Percentiles rank a stretch among this genome's conserved stretches.
Conservation (phyloP, 2,888 invertebrate species). For the Hyposoter didymator region DNA sequence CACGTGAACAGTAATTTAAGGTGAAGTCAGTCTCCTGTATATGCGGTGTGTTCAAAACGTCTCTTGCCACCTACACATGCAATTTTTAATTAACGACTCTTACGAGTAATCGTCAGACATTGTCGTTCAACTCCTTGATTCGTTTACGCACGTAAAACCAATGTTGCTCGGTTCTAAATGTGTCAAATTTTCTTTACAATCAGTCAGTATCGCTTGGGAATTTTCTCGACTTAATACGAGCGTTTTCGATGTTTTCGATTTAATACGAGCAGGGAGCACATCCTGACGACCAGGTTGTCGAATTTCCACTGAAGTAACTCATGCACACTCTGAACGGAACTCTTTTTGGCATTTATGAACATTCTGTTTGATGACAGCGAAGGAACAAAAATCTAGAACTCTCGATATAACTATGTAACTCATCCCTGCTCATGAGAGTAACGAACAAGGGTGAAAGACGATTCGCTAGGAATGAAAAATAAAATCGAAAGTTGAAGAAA, state of each 20-base stretch:
- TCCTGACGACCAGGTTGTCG: neutral
- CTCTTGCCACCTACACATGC: slow-evolving; percentile 66
- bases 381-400: neutral
- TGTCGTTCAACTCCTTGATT: neutral
- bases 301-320: no score
- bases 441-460: neutral
- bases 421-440: neutral
- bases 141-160: neutral
- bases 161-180: neutral
- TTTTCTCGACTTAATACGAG: no score
- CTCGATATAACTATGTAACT: neutral
- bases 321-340: no score
- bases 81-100: slow-evolving; percentile 64
- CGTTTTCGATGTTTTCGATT: no score
- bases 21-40: slow-evolving; percentile 29
- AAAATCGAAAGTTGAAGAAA: neutral
- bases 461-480: slow-evolving; percentile 14
- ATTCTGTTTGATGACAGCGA: neutral
- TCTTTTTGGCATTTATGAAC: neutral
- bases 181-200: neutral
- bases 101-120: slow-evolving; percentile 15
- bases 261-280: neutral
- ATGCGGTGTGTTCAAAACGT: neutral
- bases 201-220: neutral
- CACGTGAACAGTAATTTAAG: slow-evolving; percentile 79